These are phyloP conservation scores for Caenorhabditis panamensis DNA, from an alignment of 2,888 invertebrate species.

Conservation along the genomic window DNA sequence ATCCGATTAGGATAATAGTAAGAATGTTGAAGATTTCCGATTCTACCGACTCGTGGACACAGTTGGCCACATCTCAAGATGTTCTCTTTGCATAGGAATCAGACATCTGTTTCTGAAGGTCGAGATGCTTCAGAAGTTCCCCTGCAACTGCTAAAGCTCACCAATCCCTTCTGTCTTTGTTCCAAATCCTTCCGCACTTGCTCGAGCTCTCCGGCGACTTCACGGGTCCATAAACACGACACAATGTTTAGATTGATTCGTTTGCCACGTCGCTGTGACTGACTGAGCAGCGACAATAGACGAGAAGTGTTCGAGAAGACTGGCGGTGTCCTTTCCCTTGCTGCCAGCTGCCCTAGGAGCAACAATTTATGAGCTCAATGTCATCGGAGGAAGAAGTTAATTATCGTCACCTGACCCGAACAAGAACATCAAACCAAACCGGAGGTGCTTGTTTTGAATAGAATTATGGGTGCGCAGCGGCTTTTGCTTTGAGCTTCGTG, in stretches of 20 bases:
- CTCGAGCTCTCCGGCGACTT: slow-evolving; percentile 7
- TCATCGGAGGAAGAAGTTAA: slow-evolving; percentile 43
- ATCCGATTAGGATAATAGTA: slow-evolving; percentile 59
- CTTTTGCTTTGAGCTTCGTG: slow-evolving; percentile 36
- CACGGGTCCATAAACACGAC: slow-evolving; percentile 57
- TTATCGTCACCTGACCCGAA: slow-evolving; percentile 60
- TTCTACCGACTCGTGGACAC: too few species aligned
- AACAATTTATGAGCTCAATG: slow-evolving; percentile 57
- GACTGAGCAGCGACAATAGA: slow-evolving; percentile 46
- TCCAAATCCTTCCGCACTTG: slow-evolving; percentile 5
- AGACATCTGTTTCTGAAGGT: slow-evolving; percentile 20
- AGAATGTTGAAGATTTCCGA: slow-evolving; percentile 43
- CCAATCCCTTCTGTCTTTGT: neutral
- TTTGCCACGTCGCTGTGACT: slow-evolving; percentile 48
- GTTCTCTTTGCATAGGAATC: slow-evolving; percentile 7
- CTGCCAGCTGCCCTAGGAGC: slow-evolving; percentile 41
- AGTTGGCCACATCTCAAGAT: slow-evolving; percentile 41
- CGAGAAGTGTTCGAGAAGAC: slow-evolving; percentile 32
- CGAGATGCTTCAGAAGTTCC: too few species aligned
- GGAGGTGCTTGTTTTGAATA: slow-evolving; percentile 42
- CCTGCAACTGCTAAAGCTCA: neutral
- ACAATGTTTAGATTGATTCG: slow-evolving; percentile 58
- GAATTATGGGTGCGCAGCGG: slow-evolving; percentile 22
- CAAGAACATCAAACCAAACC: slow-evolving; percentile 43
- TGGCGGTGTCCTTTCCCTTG: slow-evolving; percentile 21